Evolutionary conservation across 2,113 vertebrate genomes (phyloP), one percentile per base, ranked within the genome.

Genomic region (Macroglossus sobrinus): DNA sequence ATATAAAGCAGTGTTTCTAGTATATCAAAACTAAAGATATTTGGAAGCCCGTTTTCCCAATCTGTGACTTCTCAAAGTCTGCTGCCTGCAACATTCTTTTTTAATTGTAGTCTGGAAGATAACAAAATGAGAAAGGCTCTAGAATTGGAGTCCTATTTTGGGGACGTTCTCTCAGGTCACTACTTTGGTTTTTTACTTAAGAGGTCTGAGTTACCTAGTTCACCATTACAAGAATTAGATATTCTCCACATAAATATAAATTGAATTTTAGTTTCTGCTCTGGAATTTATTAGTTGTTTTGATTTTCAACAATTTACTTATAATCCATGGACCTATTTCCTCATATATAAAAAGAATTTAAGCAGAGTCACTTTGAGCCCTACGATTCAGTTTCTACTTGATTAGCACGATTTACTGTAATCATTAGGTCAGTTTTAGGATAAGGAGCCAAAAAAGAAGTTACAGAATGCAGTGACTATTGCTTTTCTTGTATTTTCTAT

Each of bases 311-410:
- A 59, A 28, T 50, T n/a, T 61, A 57, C 3, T 45, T 24, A 21
- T 1, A 26, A 14, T n/a, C 12, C 24, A 0, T 4, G 6, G 15
- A 18, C 7, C 21, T 72, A 16, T 59, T 38, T 12, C 22, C 21
- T 71, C 28, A 38, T 4, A 33, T 10, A 19, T 63, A 66, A 47
- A 57, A 57, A 38, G 26, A 24, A 50, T 66, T 66, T 53, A 24
- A 74, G 38, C n/a, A 38, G n/a, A 33, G n/a, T 47, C 26, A 5
- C 59, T 55, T 9, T 40, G n/a, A 10, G 3, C 9, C n/a, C 22
- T 3, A 35, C 3, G 22, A 28, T 28, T 89, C 33, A n/a, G 14
- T 82, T 75, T 90, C 14, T 81, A 26, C 11, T 14, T 18, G 5
- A 33, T 38, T 38, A 53, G 16, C 24, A 57, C 2, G 1, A 64